phyloP scores from a whole-genome alignment of 2,797 vertebrate genomes.

The Malurus splendens region DNA sequence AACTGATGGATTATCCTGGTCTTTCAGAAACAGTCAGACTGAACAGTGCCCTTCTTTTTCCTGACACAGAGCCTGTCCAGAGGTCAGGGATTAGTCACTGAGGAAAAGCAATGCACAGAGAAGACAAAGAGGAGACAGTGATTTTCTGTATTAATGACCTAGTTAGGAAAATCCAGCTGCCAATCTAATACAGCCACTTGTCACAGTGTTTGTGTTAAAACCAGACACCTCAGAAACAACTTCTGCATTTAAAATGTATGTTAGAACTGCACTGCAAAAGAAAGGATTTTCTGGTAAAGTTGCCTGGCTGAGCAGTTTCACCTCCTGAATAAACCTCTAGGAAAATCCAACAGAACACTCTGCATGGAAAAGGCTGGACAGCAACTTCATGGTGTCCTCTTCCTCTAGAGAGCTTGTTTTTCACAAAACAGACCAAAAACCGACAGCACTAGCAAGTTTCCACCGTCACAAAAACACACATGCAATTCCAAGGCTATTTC shows the following conservation, averaged over 20 bases:
- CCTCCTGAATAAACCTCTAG: background rate
- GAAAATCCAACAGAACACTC: background rate
- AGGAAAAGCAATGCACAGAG: background rate
- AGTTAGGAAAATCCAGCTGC: background rate
- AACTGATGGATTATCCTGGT: background rate
- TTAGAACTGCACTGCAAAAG: background rate
- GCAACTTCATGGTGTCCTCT: background rate
- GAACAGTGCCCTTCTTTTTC: background rate
- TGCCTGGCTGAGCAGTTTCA: background rate
- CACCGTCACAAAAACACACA: rapidly evolving
- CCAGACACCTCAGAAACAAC: background rate
- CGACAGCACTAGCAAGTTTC: background rate
- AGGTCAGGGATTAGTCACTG: background rate
- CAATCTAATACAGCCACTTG: background rate
- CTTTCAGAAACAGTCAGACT: background rate
- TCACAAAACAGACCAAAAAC: background rate
- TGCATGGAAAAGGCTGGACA: background rate
- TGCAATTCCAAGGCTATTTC: background rate
- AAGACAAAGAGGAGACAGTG: background rate
- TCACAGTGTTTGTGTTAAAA: background rate
- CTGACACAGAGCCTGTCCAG: background rate
- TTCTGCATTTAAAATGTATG: rapidly evolving
- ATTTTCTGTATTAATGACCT: background rate
- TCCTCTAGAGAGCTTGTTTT: background rate
- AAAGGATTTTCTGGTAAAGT: background rate